phyloP scores from a whole-genome alignment of 1,140 invertebrate genomes.

The Leptoteleia sp. region DNA sequence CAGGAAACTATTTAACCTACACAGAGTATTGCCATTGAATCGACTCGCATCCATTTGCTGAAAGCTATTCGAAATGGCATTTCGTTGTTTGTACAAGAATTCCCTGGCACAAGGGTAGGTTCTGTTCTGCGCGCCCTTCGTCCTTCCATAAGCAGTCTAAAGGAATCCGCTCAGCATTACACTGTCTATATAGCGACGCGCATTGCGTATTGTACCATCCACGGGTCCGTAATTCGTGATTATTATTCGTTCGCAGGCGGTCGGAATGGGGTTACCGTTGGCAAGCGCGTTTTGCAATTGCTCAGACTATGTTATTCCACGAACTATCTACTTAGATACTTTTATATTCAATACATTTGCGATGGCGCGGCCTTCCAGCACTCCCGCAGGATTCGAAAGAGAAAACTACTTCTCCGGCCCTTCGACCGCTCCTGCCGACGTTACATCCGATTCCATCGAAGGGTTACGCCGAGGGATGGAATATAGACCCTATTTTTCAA shows the following conservation, averaged over 20 bases:
- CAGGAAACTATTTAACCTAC: constrained; percentile 58
- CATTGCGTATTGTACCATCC: constrained; percentile 60
- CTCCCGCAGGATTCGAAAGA: too few relatives aligned
- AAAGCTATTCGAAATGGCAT: constrained; percentile 67
- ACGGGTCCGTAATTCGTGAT: constrained; percentile 73
- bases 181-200: constrained; percentile 31
- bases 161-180: constrained; percentile 56
- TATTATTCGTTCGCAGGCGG: constrained; percentile 76
- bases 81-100: constrained; percentile 69
- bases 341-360: too few relatives aligned
- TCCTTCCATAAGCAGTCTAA: constrained; percentile 45
- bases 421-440: too few relatives aligned
- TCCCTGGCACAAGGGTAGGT: constrained; percentile 46
- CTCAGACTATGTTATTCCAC: too few relatives aligned
- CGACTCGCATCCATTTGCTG: constrained; percentile 64
- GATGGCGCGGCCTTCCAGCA: too few relatives aligned
- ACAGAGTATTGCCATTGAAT: constrained; percentile 61
- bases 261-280: constrained; percentile 52
- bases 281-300: too few relatives aligned
- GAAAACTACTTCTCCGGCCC: too few relatives aligned
- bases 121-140: constrained; percentile 21
- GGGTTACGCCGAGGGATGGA: too few relatives aligned
- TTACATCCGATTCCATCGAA: too few relatives aligned
- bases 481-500: constrained; percentile 74
- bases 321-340: too few relatives aligned